Percentiles rank a stretch among this genome's conserved stretches.
These are phyloP conservation scores for Taenioides sp. DNA, from an alignment of 2,797 vertebrate species.

Conservation along the genomic window DNA sequence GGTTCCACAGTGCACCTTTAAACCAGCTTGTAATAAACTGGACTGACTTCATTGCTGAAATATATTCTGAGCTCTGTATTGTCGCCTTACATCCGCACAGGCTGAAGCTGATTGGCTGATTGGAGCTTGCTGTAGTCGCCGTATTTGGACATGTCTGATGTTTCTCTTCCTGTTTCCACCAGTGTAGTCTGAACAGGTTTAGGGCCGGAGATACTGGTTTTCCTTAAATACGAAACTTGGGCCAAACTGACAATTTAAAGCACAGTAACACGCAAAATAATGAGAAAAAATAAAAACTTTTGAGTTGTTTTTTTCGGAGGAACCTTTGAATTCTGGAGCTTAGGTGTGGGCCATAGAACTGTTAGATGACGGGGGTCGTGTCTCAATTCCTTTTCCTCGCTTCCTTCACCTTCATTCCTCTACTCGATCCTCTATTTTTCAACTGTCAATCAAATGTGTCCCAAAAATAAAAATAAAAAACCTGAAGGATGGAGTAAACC, in stretches of 20 bases:
- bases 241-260: slow-evolving; percentile 3
- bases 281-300: not conserved
- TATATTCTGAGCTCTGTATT: not conserved
- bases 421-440: too few species aligned
- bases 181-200: not conserved
- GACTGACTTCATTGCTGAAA: not conserved
- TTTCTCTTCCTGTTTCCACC: slow-evolving; percentile 7
- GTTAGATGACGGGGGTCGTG: too few species aligned
- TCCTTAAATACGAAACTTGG: not conserved
- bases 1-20: not conserved
- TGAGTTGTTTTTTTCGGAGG: not conserved
- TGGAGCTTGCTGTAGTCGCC: not conserved
- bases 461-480: too few species aligned
- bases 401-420: too few species aligned
- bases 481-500: too few species aligned
- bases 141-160: slow-evolving; percentile 14
- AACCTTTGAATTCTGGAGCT: not conserved
- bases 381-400: too few species aligned
- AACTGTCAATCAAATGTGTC: too few species aligned
- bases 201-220: not conserved
- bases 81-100: not conserved
- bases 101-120: slow-evolving; percentile 2
- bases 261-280: not conserved
- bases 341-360: too few species aligned
- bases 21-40: not conserved